A percentile compares a stretch with the other conserved stretches of the same genome.
Evolutionary conservation across 1,140 invertebrate genomes (phyloP).

Genomic region (Anastatus disparis): DNA sequence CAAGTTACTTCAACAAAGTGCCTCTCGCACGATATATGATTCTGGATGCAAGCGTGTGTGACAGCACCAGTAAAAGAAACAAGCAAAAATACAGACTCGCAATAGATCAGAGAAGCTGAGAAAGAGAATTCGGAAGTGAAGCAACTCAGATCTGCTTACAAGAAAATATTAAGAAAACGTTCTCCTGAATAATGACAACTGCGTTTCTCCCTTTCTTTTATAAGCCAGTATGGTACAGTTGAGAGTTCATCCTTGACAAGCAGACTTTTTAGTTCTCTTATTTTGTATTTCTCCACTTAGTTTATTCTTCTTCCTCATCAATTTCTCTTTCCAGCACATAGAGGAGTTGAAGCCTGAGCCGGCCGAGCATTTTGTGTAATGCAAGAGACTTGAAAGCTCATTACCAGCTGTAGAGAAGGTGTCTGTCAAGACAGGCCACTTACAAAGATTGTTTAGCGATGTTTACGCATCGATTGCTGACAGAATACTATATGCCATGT

Average conservation of each 20-base stretch:
- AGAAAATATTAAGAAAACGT: no score
- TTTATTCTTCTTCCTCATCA: background rate
- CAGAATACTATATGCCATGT: slow-evolving; percentile 25
- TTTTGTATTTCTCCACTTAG: no score
- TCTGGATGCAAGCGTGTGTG: background rate
- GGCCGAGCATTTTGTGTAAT: no score
- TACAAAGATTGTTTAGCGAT: slow-evolving; percentile 53
- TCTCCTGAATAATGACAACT: background rate
- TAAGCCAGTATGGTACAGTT: no score
- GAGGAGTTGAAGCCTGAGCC: no score
- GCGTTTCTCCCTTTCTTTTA: no score
- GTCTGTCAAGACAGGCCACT: slow-evolving; percentile 46
- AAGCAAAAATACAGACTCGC: no score
- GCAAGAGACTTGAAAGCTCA: slow-evolving; percentile 1
- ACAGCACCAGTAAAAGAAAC: slow-evolving; percentile 2
- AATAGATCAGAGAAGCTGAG: no score
- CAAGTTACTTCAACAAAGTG: background rate
- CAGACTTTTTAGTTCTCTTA: no score
- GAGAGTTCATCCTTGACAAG: no score
- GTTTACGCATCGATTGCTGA: slow-evolving; percentile 53
- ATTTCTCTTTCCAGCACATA: background rate
- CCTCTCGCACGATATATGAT: background rate
- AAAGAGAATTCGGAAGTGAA: background rate
- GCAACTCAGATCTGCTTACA: background rate
- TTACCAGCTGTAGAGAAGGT: slow-evolving; percentile 47